Evolutionary conservation across 2,113 vertebrate genomes (phyloP), one percentile per base, ranked within the genome.

Genomic region (Illadopsis cleaveri): DNA sequence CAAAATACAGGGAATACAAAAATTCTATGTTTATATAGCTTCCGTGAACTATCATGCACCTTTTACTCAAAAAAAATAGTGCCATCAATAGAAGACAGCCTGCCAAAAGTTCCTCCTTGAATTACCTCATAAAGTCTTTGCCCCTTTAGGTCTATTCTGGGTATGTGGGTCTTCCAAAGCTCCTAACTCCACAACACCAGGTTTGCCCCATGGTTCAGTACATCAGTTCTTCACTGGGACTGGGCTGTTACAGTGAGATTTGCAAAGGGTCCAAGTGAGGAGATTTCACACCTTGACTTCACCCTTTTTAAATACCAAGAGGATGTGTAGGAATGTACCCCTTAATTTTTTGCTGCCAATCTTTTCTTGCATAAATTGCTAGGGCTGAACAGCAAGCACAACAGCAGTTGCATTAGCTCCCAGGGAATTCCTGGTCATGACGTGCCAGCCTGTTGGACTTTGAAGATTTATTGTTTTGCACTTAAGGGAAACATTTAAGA

Each of bases 371-470:
- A 42, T 45, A 79, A 94, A 80, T 73, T 85, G 60, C 47, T 79
- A 45, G 20, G 58, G 42, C 66, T 96, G 87, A 96, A 80, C 90
- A 92, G 92, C 86, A 94, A 70, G 78, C 66, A 72, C n/a, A 93
- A 50, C 73, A 89, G 75, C 75, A 91, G 84, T 30, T 83, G 44
- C 58, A 66, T 73, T 58, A 83, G 21, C 47, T 94, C 54, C 87
- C 64, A 83, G 93, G 93, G 91, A 96, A 96, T 95, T 94, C 54
- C 68, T 66, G 66, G 89, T 80, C 93, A 90, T 58, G 68, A 80
- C 80, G 51, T 73, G 76, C 62, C 85, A 92, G 76, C 15, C 44
- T 83, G 61, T 37, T 89, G 90, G 94, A 96, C 54, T 73, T 95
- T 42, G 79, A 95, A 93, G 90, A 95, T 91, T 96, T 94, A 96